Percentiles rank a stretch among this genome's conserved stretches.
phyloP scores from a whole-genome alignment of 2,888 invertebrate genomes.

The Acholoe squamosa region DNA sequence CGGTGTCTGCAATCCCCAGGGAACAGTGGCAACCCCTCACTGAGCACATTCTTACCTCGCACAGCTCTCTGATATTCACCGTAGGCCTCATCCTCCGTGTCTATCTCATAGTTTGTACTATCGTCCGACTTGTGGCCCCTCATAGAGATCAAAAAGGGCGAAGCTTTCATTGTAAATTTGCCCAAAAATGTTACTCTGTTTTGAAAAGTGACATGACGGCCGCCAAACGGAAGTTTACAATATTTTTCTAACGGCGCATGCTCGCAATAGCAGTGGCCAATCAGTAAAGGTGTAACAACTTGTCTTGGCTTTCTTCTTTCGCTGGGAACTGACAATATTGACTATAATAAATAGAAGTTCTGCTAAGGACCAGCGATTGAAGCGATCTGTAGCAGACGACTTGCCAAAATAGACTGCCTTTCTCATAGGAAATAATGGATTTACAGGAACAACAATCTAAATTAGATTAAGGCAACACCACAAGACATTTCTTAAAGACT shows the following conservation, averaged over 20 bases:
- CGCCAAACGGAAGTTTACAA: conserved; percentile 64
- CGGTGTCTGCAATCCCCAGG: not conserved
- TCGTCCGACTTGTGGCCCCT: conserved; percentile 43
- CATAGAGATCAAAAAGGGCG: not conserved
- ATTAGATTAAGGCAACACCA: no score
- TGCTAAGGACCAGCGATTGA: no score
- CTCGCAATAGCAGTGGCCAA: not conserved
- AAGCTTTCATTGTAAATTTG: conserved; percentile 26
- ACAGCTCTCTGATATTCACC: conserved; percentile 25
- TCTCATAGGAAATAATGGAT: no score
- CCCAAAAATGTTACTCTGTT: not conserved
- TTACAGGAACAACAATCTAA: no score
- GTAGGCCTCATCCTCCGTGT: conserved; percentile 46
- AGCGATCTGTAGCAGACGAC: no score
- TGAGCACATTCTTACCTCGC: conserved; percentile 45
- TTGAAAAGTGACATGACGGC: conserved; percentile 31
- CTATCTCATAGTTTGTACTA: conserved; percentile 3
- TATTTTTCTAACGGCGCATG: conserved; percentile 16
- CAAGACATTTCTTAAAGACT: no score
- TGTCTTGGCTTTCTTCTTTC: not conserved
- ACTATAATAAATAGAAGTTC: no score
- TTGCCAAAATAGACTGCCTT: no score
- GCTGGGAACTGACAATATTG: no score
- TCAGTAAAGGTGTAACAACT: not conserved
- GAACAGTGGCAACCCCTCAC: no score